Evolutionary conservation across 2,888 invertebrate genomes (phyloP).

Genomic region (Heliconius hortense): DNA sequence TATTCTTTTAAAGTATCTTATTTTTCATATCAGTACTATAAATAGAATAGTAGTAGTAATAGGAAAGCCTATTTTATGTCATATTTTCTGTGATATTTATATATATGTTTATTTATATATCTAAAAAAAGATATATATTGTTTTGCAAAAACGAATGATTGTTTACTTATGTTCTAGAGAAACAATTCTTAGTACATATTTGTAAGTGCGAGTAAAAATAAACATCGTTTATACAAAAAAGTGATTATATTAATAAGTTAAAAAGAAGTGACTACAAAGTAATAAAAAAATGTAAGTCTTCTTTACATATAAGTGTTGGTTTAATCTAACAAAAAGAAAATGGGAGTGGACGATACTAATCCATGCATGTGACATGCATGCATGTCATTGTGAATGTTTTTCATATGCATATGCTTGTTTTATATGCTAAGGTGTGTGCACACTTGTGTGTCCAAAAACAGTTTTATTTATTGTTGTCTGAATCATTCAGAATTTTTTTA

Average conservation of each 20-base stretch:
- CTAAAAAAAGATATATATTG: no score
- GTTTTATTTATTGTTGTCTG: not conserved
- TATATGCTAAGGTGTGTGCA: not conserved
- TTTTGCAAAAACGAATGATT: no score
- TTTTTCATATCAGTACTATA: no score
- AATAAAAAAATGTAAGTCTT: slow-evolving; percentile 24
- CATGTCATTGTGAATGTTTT: slow-evolving; percentile 20
- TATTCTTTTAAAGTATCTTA: no score
- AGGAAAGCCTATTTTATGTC: no score
- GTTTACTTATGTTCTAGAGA: no score
- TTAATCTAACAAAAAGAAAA: slow-evolving; percentile 15
- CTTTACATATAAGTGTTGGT: slow-evolving; percentile 15
- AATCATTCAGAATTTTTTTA: not conserved
- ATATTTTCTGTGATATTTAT: no score
- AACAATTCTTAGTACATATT: no score
- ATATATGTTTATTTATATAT: no score
- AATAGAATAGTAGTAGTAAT: no score
- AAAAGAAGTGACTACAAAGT: slow-evolving; percentile 1
- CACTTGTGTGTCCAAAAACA: not conserved
- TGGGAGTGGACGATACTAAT: slow-evolving; percentile 44
- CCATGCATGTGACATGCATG: slow-evolving; percentile 28
- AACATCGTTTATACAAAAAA: not conserved
- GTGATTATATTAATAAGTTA: not conserved
- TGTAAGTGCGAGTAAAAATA: no score
- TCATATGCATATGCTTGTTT: not conserved